Evolutionary conservation across 2,888 invertebrate genomes (phyloP).

Genomic region (Eupithecia inturbata): DNA sequence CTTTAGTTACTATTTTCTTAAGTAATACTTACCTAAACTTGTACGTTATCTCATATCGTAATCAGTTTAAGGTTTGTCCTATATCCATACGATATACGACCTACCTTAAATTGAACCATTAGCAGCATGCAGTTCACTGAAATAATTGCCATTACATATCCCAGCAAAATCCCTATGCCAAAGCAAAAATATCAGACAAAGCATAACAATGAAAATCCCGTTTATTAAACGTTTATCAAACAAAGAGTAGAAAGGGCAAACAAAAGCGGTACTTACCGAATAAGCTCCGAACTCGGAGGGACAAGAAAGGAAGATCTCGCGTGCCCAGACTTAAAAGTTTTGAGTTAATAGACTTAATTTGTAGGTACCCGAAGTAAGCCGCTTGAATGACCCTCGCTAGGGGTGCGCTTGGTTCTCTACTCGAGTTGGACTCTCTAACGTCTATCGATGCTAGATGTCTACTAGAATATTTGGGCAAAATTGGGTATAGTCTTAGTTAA

Average conservation of each 20-base stretch:
- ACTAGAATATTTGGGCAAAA: background rate
- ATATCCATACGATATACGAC: no score
- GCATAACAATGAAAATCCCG: conserved; percentile 64
- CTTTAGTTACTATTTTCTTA: background rate
- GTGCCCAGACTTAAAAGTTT: conserved; percentile 82
- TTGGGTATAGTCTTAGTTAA: no score
- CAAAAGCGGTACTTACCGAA: conserved; percentile 79
- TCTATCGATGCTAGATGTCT: conserved; percentile 53
- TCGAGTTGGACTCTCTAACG: conserved; percentile 51
- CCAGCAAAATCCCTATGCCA: conserved; percentile 16
- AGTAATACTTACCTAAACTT: background rate
- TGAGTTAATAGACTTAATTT: conserved; percentile 83
- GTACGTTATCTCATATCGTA: background rate
- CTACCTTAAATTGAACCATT: background rate
- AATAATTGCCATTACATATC: conserved; percentile 15
- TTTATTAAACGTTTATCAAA: conserved; percentile 65
- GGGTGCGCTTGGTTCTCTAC: conserved; percentile 52
- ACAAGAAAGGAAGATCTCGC: conserved; percentile 81
- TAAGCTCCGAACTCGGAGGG: conserved; percentile 77
- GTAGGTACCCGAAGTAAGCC: conserved; percentile 76
- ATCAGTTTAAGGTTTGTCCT: no score
- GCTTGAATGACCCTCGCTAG: conserved; percentile 74
- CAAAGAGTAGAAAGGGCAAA: conserved; percentile 71
- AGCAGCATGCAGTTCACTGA: background rate
- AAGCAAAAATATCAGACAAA: conserved; percentile 30